These are phyloP conservation scores for Stomatorhinus ivindoensis DNA, from an alignment of 2,113 vertebrate species.

Conservation along the genomic window DNA sequence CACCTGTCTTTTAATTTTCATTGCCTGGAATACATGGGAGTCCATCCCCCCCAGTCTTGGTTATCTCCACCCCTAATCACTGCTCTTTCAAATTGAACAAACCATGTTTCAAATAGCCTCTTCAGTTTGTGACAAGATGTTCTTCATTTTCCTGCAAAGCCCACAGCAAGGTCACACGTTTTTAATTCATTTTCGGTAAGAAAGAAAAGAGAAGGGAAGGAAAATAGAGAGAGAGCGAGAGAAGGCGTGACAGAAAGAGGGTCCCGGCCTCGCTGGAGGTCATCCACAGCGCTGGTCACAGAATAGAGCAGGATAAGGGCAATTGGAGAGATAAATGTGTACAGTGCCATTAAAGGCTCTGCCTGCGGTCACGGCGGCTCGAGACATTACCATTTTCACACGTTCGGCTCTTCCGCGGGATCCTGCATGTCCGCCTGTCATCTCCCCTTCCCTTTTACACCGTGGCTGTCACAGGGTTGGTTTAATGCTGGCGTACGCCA, in stretches of 20 bases:
- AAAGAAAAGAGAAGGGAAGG: slow-evolving; percentile 65
- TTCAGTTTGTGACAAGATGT: slow-evolving; percentile 86
- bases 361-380: slow-evolving; percentile 40
- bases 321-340: slow-evolving; percentile 54
- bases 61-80: slow-evolving; percentile 60
- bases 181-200: slow-evolving; percentile 90
- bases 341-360: slow-evolving; percentile 28
- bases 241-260: slow-evolving; percentile 74
- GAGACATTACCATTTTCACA: slow-evolving; percentile 58
- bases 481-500: slow-evolving; percentile 42
- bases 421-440: slow-evolving; percentile 43
- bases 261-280: slow-evolving; percentile 82
- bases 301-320: slow-evolving; percentile 68
- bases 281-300: slow-evolving; percentile 77
- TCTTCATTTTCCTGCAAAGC: slow-evolving; percentile 88
- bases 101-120: slow-evolving; percentile 78
- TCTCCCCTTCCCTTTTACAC: slow-evolving; percentile 52
- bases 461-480: slow-evolving; percentile 38
- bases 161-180: slow-evolving; percentile 93
- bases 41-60: too few species aligned
- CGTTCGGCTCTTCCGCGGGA: slow-evolving; percentile 50
- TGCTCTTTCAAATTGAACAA: slow-evolving; percentile 85
- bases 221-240: slow-evolving; percentile 34
- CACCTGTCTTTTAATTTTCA: too few species aligned
- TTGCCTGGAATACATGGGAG: too few species aligned